Percentiles rank a stretch among this genome's conserved stretches.
Evolutionary conservation across 2,797 vertebrate genomes (phyloP).

Genomic region (Danio aesculapii): DNA sequence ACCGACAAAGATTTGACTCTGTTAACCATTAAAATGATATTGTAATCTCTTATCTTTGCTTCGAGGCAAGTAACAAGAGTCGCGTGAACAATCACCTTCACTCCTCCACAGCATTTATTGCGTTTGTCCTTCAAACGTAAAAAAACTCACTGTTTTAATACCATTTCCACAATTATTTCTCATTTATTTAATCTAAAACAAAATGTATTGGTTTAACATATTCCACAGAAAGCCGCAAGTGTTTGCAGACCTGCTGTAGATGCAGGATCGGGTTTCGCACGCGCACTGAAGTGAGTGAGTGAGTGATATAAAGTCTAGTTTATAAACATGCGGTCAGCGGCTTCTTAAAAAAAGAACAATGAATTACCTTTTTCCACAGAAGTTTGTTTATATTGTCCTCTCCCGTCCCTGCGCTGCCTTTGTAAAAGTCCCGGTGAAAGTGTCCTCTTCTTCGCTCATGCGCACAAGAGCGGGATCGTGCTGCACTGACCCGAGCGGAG

Average conservation of each 20-base stretch:
- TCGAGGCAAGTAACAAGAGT: not conserved
- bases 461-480: slow-evolving; percentile 44
- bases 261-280: slow-evolving; percentile 32
- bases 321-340: not conserved
- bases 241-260: slow-evolving; percentile 42
- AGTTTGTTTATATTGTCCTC: slow-evolving; percentile 28
- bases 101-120: not conserved
- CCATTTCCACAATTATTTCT: not conserved
- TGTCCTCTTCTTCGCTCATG: slow-evolving; percentile 56
- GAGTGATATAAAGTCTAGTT: slow-evolving; percentile 1
- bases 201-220: not conserved
- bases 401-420: slow-evolving; percentile 1
- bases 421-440: slow-evolving; percentile 39
- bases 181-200: not conserved
- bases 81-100: slow-evolving; percentile 2
- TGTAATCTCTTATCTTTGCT: slow-evolving; percentile 20
- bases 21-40: slow-evolving; percentile 35
- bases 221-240: not conserved
- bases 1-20: not conserved
- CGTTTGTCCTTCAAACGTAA: not conserved
- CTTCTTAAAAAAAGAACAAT: slow-evolving; percentile 18
- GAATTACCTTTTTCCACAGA: slow-evolving; percentile 25
- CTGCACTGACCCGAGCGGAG: not conserved
- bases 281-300: not conserved
- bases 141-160: not conserved